Conservation (phyloP, 2,888 invertebrate genomes). For the Anarsia innoxiella region DNA sequence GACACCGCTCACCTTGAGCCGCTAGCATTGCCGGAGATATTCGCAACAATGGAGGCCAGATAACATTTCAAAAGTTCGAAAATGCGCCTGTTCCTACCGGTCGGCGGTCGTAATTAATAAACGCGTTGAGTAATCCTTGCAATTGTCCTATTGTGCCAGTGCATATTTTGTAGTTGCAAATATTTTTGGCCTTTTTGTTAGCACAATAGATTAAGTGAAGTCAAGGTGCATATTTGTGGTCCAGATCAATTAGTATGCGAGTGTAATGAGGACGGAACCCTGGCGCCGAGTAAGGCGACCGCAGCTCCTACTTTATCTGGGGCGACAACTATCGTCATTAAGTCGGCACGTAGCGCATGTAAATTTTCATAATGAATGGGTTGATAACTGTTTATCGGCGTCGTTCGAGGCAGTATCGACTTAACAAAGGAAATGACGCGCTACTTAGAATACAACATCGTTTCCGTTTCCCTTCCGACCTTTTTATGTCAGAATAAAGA, state of each 20-base stretch:
- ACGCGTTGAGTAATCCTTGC: slow-evolving; percentile 49
- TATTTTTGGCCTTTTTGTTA: not conserved
- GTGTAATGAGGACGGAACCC: not conserved
- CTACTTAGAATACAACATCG: slow-evolving; percentile 53
- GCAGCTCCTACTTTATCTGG: slow-evolving; percentile 27
- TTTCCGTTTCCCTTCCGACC: slow-evolving; percentile 61
- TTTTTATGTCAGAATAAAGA: slow-evolving; percentile 39
- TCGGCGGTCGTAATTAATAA: slow-evolving; percentile 56
- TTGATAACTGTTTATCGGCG: slow-evolving; percentile 51
- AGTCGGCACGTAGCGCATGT: slow-evolving; percentile 35
- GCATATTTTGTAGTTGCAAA: slow-evolving; percentile 17
- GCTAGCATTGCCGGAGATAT: slow-evolving; percentile 74
- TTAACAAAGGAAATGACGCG: slow-evolving; percentile 60
- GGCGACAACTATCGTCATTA: slow-evolving; percentile 29
- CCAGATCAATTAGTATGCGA: not conserved
- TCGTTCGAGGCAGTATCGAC: slow-evolving; percentile 45
- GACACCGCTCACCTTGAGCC: slow-evolving; percentile 74
- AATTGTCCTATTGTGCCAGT: slow-evolving; percentile 31
- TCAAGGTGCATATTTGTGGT: not conserved
- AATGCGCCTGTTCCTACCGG: slow-evolving; percentile 62
- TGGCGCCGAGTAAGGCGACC: slow-evolving; percentile 20
- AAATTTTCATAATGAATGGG: slow-evolving; percentile 51
- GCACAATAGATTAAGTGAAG: too few relatives aligned
- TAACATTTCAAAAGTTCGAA: slow-evolving; percentile 73
- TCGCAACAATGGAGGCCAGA: slow-evolving; percentile 76